phyloP scores from a whole-genome alignment of 2,113 vertebrate species.

The Boulengeromyrus knoepffleri region DNA sequence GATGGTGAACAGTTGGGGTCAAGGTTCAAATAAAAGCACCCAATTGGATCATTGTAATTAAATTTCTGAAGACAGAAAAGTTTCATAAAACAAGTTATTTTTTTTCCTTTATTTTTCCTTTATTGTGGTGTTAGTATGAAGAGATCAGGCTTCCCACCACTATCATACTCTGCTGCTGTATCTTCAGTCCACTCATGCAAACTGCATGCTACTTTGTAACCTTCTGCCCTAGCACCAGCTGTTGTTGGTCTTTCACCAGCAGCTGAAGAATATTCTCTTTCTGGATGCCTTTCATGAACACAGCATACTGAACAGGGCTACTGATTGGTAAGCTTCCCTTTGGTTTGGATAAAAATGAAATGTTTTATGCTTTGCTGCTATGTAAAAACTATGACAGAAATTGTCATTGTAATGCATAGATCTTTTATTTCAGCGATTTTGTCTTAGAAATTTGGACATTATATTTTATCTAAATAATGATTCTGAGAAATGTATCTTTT shows the following conservation, averaged over 20 bases:
- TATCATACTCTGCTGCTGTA: background rate
- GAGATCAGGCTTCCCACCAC: conserved; percentile 28
- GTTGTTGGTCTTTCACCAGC: conserved; percentile 17
- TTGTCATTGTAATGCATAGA: background rate
- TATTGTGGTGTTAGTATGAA: background rate
- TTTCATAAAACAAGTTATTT: conserved; percentile 19
- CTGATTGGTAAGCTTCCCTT: conserved; percentile 9
- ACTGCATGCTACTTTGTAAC: conserved; percentile 17
- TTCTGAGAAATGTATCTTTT: background rate
- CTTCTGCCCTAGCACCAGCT: conserved; percentile 15
- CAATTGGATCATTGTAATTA: conserved; percentile 27
- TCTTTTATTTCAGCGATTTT: background rate
- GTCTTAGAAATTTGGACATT: background rate
- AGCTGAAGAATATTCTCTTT: conserved; percentile 4
- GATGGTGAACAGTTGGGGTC: conserved; percentile 54
- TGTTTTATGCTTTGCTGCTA: background rate
- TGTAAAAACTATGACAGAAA: background rate
- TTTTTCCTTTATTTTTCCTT: background rate
- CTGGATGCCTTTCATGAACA: background rate
- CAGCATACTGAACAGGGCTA: conserved; percentile 8
- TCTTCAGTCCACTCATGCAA: background rate
- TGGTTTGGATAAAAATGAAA: background rate
- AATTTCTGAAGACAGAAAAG: conserved; percentile 43
- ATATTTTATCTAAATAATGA: background rate
- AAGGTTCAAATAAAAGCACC: conserved; percentile 56